Base-by-base conservation (phyloP, 2,797 vertebrate species). In the Thunnus albacares region DNA sequence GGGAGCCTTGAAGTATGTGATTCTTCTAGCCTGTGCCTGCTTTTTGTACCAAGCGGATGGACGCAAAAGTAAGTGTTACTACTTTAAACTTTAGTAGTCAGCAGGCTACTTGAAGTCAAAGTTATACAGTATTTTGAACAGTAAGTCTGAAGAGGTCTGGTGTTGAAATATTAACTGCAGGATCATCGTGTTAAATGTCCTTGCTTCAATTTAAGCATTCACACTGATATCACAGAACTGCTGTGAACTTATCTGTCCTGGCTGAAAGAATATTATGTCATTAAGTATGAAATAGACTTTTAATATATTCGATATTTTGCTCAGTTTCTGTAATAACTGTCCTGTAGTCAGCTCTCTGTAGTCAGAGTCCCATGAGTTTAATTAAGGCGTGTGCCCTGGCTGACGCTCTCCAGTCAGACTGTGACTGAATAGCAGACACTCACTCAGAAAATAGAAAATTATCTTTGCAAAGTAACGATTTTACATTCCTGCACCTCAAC, bases 1-100 rank as follows among this genome's bases (percentile, higher is more conserved):
- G 97, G 90, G 84, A 20, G 11, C 8, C 28, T 24, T 59, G 45
- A 49, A 0, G 2, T 60, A 0, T 18, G 33, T 89, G 47, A 63
- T 80, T 58, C 81, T 91, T 66, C 94, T 83, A 83, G 67, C 61
- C 9, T 95, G 80, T 85, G 94, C 79, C 74, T 95, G 86, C 2
- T 55, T 92, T 26, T 75, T 81, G 11, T 45, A 78, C 84, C 92
- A 94, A 6, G 79, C 89, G 0, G 83, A 94, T 47, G 95, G 93
- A 0, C 81, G 91, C 76, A 96, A 83, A 94, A 94, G 98, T 99
- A 95, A 98, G 98, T 97, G 6, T 1, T 24, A 22, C 26, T 24
- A 14, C 6, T 78, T 45, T 20, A 18, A 62, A 67, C 41, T 47
- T 47, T 28, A 55, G 24, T 18, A 30, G 5, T 35, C 18, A 55